Evolutionary conservation across 2,888 invertebrate genomes (phyloP), one percentile per base, ranked within the genome.

Genomic region (Schizaphis graminum): DNA sequence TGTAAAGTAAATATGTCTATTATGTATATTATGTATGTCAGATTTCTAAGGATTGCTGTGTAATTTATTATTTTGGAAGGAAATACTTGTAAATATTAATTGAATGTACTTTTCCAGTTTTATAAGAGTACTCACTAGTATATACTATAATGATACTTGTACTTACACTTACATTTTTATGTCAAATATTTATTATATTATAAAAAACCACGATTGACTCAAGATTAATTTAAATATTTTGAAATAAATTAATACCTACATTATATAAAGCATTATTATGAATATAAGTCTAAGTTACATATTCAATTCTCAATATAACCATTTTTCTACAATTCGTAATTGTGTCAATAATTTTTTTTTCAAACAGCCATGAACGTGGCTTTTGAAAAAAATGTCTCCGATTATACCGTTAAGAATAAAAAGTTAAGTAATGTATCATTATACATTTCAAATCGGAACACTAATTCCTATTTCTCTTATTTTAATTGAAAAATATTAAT

Each of bases 401-500:
- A 61, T 3, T 61, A 28, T 4, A 61, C 28, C 3, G 28, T 28
- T 3, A 28, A 61, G 28, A 28, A 61, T 61, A 28, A 28, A 61
- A 61, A 11, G 61, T 61, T 28, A 28, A 11, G 3, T 4, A 28
- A 61, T 61, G 10, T 28, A 11, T 61, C 10, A 61, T 28, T 61
- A 61, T 28, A 57, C 11, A 53, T 16, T 49, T 11, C 16, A 57
- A 26, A 11, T 57, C 1, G 1, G 1, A 16, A 13, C n/a, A n/a
- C n/a, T 67, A 67, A 67, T 67, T 67, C 13, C 1, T 67, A 67
- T 16, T 67, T 67, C 16, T n/a, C 13, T 67, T 16, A 67, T 67
- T 67, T n/a, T n/a, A 67, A 67, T 13, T 67, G n/a, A 67, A 67
- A 67, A 67, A 67, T 67, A 67, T 67, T n/a, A n/a, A 67, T 67